Conservation (phyloP, 2,888 invertebrate genomes). For the Ryuthela nishihirai region DNA sequence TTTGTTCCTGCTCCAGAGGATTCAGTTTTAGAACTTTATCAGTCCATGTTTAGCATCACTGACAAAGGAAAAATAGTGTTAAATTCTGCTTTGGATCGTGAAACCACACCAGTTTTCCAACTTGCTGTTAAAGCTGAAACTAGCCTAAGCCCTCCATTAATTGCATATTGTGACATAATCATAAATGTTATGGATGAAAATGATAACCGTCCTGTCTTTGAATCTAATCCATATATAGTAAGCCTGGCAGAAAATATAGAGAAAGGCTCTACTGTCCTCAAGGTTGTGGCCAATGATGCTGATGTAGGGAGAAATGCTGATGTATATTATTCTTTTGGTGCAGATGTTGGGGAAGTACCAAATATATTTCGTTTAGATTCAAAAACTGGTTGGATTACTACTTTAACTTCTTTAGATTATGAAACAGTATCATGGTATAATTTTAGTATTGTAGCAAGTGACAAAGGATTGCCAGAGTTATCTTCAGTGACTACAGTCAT, state of each 20-base stretch:
- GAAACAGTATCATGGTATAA: conserved; percentile 72
- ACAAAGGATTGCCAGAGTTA: conserved; percentile 69
- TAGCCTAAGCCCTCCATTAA: conserved; percentile 54
- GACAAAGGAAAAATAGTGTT: conserved; percentile 69
- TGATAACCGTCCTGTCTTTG: conserved; percentile 82
- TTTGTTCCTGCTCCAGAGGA: conserved; percentile 56
- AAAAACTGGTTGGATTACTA: conserved; percentile 81
- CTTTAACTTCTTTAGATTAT: conserved; percentile 70
- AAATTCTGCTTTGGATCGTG: conserved; percentile 72
- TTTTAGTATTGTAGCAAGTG: conserved; percentile 72
- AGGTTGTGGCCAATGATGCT: conserved; percentile 65
- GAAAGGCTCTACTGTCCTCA: conserved; percentile 70
- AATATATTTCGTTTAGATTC: conserved; percentile 80
- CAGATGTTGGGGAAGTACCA: conserved; percentile 45
- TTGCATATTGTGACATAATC: conserved; percentile 64
- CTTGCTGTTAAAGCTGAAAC: conserved; percentile 70
- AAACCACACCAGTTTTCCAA: conserved; percentile 63
- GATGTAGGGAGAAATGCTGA: conserved; percentile 82
- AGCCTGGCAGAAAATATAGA: conserved; percentile 79
- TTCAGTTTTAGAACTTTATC: conserved; percentile 52
- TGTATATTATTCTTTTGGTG: conserved; percentile 64
- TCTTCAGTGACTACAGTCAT: conserved; percentile 72
- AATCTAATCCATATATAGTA: conserved; percentile 66
- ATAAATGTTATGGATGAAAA: conserved; percentile 84
- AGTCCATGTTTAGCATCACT: conserved; percentile 60